A percentile compares a stretch with the other conserved stretches of the same genome.
Evolutionary conservation across 1,140 invertebrate species (phyloP).

Genomic region (Cataglyphis hispanica): DNA sequence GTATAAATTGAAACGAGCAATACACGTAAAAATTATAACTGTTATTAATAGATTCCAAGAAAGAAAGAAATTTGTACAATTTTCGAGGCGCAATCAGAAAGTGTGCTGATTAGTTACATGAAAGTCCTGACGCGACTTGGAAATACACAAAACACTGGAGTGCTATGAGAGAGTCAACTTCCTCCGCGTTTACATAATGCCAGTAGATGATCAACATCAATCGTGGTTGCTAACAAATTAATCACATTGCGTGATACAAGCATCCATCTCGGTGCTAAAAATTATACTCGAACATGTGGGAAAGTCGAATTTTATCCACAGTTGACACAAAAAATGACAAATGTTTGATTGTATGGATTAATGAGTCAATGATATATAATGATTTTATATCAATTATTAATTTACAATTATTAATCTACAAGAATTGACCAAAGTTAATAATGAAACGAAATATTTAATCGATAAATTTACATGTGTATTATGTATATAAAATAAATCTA

Average conservation of each 20-base stretch:
- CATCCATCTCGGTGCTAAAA: constrained; percentile 51
- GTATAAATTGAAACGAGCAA: neutral
- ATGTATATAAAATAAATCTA: neutral
- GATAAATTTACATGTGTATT: neutral
- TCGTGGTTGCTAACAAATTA: constrained; percentile 62
- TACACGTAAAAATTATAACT: neutral
- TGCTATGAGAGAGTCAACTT: constrained; percentile 14
- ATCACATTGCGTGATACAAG: constrained; percentile 21
- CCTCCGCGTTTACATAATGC: constrained; percentile 66
- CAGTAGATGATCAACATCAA: constrained; percentile 60
- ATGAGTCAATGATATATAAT: constrained; percentile 49
- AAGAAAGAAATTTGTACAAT: constrained; percentile 32
- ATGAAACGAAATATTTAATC: neutral
- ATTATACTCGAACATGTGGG: constrained; percentile 33
- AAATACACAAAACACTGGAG: constrained; percentile 44
- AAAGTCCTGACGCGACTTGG: constrained; percentile 52
- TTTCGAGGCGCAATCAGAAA: constrained; percentile 27
- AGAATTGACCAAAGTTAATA: neutral
- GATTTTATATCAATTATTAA: constrained; percentile 54
- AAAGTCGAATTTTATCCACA: constrained; percentile 10
- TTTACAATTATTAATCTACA: too few species aligned
- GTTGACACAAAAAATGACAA: constrained; percentile 33
- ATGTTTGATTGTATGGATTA: constrained; percentile 52
- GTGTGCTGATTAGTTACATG: constrained; percentile 31
- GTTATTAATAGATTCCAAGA: neutral